A percentile compares a stretch with the other conserved stretches of the same genome.
Conservation (phyloP, 2,888 invertebrate genomes). For the Dorcus hopei region DNA sequence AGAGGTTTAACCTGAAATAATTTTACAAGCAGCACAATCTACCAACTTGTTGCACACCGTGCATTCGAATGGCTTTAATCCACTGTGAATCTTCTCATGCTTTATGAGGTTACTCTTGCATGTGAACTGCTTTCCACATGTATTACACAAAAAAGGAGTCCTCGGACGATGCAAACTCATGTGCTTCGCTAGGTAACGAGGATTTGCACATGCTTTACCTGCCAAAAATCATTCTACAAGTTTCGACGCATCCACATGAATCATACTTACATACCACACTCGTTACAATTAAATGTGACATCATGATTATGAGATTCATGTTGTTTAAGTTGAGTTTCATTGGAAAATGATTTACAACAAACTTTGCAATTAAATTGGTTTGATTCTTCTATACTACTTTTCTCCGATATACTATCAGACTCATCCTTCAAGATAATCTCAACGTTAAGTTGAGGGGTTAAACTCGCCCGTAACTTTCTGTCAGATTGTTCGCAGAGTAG, state of each 20-base stretch:
- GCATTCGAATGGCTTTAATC: slow-evolving; percentile 13
- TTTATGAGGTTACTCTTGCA: slow-evolving; percentile 17
- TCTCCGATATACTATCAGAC: background rate
- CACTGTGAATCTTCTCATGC: slow-evolving; percentile 16
- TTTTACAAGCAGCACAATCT: background rate
- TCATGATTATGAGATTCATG: slow-evolving; percentile 13
- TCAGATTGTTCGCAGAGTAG: background rate
- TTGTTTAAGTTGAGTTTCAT: slow-evolving; percentile 6
- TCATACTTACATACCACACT: background rate
- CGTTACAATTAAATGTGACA: slow-evolving; percentile 12
- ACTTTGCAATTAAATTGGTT: slow-evolving; percentile 3
- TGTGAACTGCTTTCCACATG: slow-evolving; percentile 20
- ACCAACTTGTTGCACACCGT: slow-evolving; percentile 12
- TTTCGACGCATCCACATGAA: background rate
- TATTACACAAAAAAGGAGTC: slow-evolving; percentile 19
- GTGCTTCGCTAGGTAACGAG: slow-evolving; percentile 13
- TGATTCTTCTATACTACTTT: no score
- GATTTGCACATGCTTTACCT: slow-evolving; percentile 1
- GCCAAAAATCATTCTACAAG: no score
- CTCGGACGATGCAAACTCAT: slow-evolving; percentile 16
- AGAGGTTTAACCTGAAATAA: no score
- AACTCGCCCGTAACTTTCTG: background rate
- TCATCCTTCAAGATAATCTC: background rate
- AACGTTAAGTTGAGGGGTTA: no score
- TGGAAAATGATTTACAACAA: slow-evolving; percentile 13